Base-by-base conservation (phyloP, 2,797 vertebrate species). In the Epinephelus coioides region DNA sequence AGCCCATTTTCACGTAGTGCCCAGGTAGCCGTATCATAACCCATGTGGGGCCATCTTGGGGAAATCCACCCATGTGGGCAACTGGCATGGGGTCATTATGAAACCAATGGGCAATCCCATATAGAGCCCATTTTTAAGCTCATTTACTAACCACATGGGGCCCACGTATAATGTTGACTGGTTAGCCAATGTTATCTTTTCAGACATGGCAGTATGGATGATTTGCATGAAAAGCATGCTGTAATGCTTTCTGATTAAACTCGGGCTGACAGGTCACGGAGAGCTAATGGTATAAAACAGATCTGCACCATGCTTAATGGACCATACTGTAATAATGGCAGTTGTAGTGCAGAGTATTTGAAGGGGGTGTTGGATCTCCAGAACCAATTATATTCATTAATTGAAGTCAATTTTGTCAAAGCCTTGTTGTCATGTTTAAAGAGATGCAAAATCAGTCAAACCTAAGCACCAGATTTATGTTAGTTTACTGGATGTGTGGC, bases 191-290 rank as follows among this genome's bases (percentile, higher is more conserved):
- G 54, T 75, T 64, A 5, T 68, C 54, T 53, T 74, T 69, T 62
- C 23, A 71, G 53, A 78, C 43, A 30, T 54, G 53, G 53, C 64
- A 75, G 71, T 70, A 64, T 84, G 78, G 57, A 81, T 74, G 81
- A 69, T 57, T 61, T 91, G 87, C 87, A 91, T 83, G 83, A 81
- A 79, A 64, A 86, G 91, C 90, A 92, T 88, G 91, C 73, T 88
- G 47, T 63, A 66, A 74, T 81, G 80, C 64, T 82, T 50, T 61
- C 23, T 74, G 61, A 30, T 54, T 53, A 43, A 72, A 23, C 21
- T 30, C 8, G 47, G 47, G 47, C 61, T 71, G 55, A 77, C 12
- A 61, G 49, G 19, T 46, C 15, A 60, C 17, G 30, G 60, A 67
- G 34, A 44, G 38, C 34, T 63, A 44, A 15, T 57, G 15, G 17